phyloP scores from a whole-genome alignment of 1,140 invertebrate species.

The Hypothenemus hampei region DNA sequence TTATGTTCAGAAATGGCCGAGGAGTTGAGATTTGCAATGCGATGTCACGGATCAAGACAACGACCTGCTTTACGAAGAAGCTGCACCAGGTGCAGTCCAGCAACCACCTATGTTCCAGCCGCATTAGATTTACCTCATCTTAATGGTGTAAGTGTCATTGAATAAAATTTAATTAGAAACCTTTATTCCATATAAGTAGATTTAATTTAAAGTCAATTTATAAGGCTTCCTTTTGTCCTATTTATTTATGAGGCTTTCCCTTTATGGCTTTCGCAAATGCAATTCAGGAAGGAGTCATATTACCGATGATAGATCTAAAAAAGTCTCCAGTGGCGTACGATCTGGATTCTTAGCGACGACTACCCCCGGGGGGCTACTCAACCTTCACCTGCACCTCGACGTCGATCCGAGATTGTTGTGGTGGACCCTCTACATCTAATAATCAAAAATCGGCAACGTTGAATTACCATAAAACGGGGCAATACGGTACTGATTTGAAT shows the following conservation, averaged over 20 bases:
- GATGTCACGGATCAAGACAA: conserved; percentile 75
- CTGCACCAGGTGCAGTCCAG: conserved; percentile 65
- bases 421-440: conserved; percentile 41
- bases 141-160: conserved; percentile 45
- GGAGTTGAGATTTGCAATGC: conserved; percentile 86
- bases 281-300: conserved; percentile 51
- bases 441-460: conserved; percentile 38
- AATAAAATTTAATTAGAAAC: background rate
- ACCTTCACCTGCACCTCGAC: conserved; percentile 39
- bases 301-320: conserved; percentile 53
- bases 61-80: conserved; percentile 69
- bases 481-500: conserved; percentile 31
- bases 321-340: conserved; percentile 52
- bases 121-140: conserved; percentile 53
- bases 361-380: conserved; percentile 33
- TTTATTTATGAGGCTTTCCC: background rate
- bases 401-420: conserved; percentile 42
- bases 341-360: conserved; percentile 48
- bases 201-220: background rate
- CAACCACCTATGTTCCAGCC: conserved; percentile 63
- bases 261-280: conserved; percentile 13
- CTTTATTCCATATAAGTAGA: no score
- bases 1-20: conserved; percentile 93
- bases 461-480: conserved; percentile 38
- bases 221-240: background rate